These are phyloP conservation scores for Caradrina kadenii DNA, from an alignment of 2,888 invertebrate genomes.

Conservation along the genomic window DNA sequence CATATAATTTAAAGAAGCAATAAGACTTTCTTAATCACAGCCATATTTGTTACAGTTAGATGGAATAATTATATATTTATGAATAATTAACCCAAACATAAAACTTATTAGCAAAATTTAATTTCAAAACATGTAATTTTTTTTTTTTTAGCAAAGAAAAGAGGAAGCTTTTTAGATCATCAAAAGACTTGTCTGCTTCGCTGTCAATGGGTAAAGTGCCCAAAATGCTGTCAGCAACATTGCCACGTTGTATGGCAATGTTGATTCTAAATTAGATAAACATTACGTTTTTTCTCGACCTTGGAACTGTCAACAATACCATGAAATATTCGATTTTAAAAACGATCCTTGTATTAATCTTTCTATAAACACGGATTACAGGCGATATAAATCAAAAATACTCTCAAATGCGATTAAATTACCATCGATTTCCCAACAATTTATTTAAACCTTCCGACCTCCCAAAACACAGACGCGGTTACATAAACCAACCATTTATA, in stretches of 20 bases:
- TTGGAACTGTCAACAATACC: background rate
- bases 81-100: no score
- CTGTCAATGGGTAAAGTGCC: no score
- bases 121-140: no score
- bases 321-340: background rate
- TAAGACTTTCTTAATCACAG: background rate
- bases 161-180: no score
- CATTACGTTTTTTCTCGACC: background rate
- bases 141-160: no score
- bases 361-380: background rate
- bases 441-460: slow-evolving; percentile 7
- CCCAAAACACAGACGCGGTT: slow-evolving; percentile 8
- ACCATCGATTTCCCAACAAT: slow-evolving; percentile 6
- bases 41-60: background rate
- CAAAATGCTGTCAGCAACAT: no score
- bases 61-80: no score
- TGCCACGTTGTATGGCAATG: no score
- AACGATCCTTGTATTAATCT: background rate
- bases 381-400: background rate
- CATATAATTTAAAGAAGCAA: background rate
- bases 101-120: no score
- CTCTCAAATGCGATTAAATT: slow-evolving; percentile 3
- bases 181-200: no score
- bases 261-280: no score
- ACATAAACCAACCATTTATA: slow-evolving; percentile 28